Conservation (phyloP, 2,888 invertebrate genomes). For the Trilocha varians region DNA sequence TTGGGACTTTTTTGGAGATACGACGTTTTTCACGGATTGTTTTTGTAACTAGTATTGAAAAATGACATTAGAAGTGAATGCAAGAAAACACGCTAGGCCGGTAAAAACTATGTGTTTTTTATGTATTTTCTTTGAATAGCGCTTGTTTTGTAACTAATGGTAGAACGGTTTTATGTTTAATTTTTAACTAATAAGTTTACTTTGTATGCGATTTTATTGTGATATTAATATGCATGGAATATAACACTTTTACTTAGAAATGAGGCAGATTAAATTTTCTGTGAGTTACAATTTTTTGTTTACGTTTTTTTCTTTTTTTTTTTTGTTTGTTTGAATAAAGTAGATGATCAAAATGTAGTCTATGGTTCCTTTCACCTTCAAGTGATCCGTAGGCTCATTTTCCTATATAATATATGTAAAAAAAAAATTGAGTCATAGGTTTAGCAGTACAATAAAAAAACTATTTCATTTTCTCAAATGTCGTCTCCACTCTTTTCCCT, state of each 20-base stretch:
- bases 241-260: too few relatives aligned
- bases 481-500: slow-evolving; percentile 38
- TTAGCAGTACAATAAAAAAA: slow-evolving; percentile 10
- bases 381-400: not conserved
- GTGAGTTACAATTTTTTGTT: too few relatives aligned
- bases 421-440: not conserved
- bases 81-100: not conserved
- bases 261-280: too few relatives aligned
- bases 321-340: too few relatives aligned
- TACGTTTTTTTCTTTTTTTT: too few relatives aligned
- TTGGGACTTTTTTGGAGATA: not conserved
- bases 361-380: not conserved
- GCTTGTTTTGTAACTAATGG: not conserved
- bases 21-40: not conserved
- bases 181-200: too few relatives aligned
- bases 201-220: too few relatives aligned
- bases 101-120: not conserved
- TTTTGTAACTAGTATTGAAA: not conserved
- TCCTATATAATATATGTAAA: not conserved
- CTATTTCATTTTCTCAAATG: not conserved
- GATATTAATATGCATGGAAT: too few relatives aligned
- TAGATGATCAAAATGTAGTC: too few relatives aligned
- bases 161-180: not conserved
- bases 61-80: not conserved
- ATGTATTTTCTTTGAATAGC: not conserved